Evolutionary conservation across 1,140 invertebrate species (phyloP).

Genomic region (Telenomus remus): DNA sequence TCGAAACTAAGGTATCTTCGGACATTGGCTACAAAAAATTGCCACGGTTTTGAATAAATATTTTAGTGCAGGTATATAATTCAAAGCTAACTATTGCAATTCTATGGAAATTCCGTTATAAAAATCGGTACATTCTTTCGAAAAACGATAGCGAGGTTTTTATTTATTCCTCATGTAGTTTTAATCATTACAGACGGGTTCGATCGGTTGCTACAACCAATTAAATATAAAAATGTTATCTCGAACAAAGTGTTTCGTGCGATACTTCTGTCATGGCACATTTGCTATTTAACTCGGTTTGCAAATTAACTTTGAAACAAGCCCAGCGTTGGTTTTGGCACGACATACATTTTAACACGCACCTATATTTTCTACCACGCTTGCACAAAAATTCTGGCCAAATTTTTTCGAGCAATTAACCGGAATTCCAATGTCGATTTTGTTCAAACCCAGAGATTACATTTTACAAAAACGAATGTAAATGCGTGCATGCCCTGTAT

Average conservation of each 20-base stretch:
- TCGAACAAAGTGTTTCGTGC: neutral
- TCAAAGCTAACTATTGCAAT: constrained; percentile 7
- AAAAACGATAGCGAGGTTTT: too few relatives aligned
- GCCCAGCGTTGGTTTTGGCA: constrained; percentile 1
- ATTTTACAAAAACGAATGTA: too few relatives aligned
- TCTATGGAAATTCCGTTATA: constrained; percentile 12
- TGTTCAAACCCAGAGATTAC: neutral
- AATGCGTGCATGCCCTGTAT: too few relatives aligned
- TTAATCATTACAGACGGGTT: too few relatives aligned
- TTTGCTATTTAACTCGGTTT: neutral
- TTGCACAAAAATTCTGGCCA: neutral
- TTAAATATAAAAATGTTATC: neutral
- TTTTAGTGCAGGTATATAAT: neutral
- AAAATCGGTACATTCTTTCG: constrained; percentile 12
- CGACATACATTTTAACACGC: constrained; percentile 8
- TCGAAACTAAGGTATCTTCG: too few relatives aligned
- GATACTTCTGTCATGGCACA: neutral
- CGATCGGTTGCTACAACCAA: too few relatives aligned
- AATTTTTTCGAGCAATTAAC: constrained; percentile 9
- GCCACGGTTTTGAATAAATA: constrained; percentile 30
- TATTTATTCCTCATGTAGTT: too few relatives aligned
- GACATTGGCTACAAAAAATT: neutral
- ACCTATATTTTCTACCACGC: neutral
- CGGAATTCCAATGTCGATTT: constrained; percentile 1
- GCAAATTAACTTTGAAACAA: constrained; percentile 10